These are phyloP conservation scores for Cataglyphis livida DNA, from an alignment of 2,888 invertebrate genomes.

Conservation along the genomic window DNA sequence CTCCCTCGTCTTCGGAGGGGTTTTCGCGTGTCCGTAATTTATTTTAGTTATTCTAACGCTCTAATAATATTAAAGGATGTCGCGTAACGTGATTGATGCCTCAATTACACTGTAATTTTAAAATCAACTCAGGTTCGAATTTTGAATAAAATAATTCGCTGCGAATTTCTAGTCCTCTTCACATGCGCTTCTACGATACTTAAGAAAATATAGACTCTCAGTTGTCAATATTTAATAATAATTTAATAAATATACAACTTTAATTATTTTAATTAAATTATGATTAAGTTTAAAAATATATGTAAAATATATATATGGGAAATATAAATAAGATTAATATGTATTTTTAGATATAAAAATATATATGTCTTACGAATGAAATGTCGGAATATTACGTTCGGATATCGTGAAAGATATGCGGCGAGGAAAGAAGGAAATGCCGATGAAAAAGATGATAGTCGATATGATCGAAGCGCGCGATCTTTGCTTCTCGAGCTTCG, in stretches of 20 bases:
- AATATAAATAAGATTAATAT: not conserved
- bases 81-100: slow-evolving; percentile 11
- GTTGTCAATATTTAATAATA: not conserved
- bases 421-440: slow-evolving; percentile 31
- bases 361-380: slow-evolving; percentile 18
- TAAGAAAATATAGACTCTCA: not conserved
- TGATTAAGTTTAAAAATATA: not conserved
- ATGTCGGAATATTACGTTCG: slow-evolving; percentile 46
- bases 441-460: slow-evolving; percentile 55
- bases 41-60: slow-evolving; percentile 6
- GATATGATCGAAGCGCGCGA: slow-evolving; percentile 66
- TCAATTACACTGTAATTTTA: not conserved
- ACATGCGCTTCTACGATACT: not conserved
- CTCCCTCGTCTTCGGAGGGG: not conserved
- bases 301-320: not conserved
- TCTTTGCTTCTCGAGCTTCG: slow-evolving; percentile 64
- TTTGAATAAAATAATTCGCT: not conserved
- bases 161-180: not conserved
- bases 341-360: not conserved
- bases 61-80: not conserved
- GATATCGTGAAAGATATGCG: slow-evolving; percentile 47
- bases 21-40: slow-evolving; percentile 6
- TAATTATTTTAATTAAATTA: not conserved
- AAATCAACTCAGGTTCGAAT: not conserved
- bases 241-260: not conserved